These are phyloP conservation scores for Sapajus apella DNA, from an alignment of 2,113 vertebrate genomes.

Conservation along the genomic window DNA sequence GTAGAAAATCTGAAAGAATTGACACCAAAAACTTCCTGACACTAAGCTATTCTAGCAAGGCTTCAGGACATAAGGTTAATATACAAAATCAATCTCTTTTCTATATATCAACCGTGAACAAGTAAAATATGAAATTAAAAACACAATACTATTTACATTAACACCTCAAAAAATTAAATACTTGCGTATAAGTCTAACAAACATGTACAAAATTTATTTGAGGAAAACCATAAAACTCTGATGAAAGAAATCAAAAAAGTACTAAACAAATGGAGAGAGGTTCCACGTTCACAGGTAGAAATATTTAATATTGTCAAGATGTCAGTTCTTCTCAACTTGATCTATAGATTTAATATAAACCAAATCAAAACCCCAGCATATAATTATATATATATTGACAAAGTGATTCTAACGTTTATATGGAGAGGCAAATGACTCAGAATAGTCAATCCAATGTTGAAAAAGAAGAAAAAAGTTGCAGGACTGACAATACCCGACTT, in stretches of 20 bases:
- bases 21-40: not conserved
- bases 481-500: not conserved
- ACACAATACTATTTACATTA: not conserved
- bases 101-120: not conserved
- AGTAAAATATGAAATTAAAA: slow-evolving; percentile 15
- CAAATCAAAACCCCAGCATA: not conserved
- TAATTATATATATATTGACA: not conserved
- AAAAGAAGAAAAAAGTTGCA: not conserved
- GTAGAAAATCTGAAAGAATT: slow-evolving; percentile 10
- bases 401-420: not conserved
- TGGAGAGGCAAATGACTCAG: not conserved
- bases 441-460: not conserved
- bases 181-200: not conserved
- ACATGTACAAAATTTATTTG: not conserved
- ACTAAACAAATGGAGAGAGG: not conserved
- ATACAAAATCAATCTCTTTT: not conserved
- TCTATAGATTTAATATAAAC: not conserved
- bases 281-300: not conserved
- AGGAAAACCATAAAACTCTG: not conserved
- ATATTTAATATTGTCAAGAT: not conserved
- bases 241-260: not conserved
- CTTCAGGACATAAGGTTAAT: not conserved
- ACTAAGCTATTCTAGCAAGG: not conserved
- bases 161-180: not conserved
- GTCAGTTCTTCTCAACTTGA: not conserved